These are phyloP conservation scores for Euthynnus affinis DNA, from an alignment of 2,797 vertebrate species.

Conservation along the genomic window DNA sequence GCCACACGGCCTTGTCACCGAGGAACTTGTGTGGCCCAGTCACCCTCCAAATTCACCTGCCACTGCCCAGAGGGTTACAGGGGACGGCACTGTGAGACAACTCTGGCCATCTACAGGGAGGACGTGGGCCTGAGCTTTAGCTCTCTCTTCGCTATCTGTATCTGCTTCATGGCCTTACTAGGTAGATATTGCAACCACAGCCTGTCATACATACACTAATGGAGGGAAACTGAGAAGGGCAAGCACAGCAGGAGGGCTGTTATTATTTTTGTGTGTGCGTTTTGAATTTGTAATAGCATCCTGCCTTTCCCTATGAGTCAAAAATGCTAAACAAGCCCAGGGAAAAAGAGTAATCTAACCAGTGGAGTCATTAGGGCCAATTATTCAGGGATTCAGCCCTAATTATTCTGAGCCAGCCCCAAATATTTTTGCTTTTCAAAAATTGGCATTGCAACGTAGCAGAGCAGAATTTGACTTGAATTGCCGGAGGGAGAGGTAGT, in stretches of 20 bases:
- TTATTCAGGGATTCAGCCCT: neutral
- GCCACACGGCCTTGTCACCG: slow-evolving; percentile 88
- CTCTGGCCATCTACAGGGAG: slow-evolving; percentile 88
- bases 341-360: neutral
- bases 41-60: slow-evolving; percentile 89
- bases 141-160: slow-evolving; percentile 92
- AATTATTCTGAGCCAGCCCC: neutral
- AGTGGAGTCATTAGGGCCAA: neutral
- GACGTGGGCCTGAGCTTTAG: slow-evolving; percentile 93
- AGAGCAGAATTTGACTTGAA: neutral
- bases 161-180: slow-evolving; percentile 92
- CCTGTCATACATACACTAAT: slow-evolving; percentile 60
- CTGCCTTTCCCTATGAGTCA: neutral
- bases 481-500: neutral
- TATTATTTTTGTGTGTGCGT: slow-evolving; percentile 12
- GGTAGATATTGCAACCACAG: slow-evolving; percentile 85
- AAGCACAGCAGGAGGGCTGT: neutral
- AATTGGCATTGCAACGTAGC: neutral
- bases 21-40: slow-evolving; percentile 91
- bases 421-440: slow-evolving; percentile 2
- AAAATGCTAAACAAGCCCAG: neutral
- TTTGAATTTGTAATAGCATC: neutral
- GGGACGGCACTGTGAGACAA: slow-evolving; percentile 89
- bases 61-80: slow-evolving; percentile 90
- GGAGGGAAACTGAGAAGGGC: slow-evolving; percentile 42